Evolutionary conservation across 2,888 invertebrate genomes (phyloP), one percentile per base, ranked within the genome.

Genomic region (Gari tellinella): DNA sequence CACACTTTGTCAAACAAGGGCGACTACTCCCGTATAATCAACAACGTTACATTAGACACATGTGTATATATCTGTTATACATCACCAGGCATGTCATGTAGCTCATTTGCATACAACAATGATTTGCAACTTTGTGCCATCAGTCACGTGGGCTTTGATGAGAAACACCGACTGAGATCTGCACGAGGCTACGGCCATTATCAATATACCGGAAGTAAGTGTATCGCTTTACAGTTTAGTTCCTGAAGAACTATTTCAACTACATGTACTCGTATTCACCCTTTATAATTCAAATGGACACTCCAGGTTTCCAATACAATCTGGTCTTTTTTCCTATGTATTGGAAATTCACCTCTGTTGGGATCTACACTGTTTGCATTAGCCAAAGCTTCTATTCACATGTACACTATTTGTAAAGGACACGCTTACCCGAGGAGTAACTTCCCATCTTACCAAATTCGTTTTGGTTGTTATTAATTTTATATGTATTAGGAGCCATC

Each of bases 61-160:
- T 67, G 67, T 40, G 67, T 56, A 12, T 17, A 31, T 14, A 45
- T n/a, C 0, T 67, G 67, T 23, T n/a, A 26, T 2, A 26, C 19
- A 10, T 17, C 61, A 2, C 21, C 61, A 12, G 48, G 45, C 14
- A n/a, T 61, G 17, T 8, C 17, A n/a, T 67, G 67, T 40, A 67
- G 55, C 21, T 67, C 67, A 15, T 67, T 67, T 55, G 61, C 46
- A 14, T 67, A 61, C 40, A 67, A 46, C 37, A 21, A n/a, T 38
- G n/a, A 21, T n/a, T 40, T 46, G 38, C 41, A 31, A 15, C 23
- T 61, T 21, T 70, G 69, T 41, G 69, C 63, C 0, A 7, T 63
- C 5, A 70, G 69, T 38, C 26, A 14, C 25, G 26, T 31, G 8
- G 51, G 56, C 8, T 21, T 19, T 19, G 46, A 17, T 49, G 26